Conservation (phyloP, 1,140 invertebrate species). For the Andricus grossulariae region DNA sequence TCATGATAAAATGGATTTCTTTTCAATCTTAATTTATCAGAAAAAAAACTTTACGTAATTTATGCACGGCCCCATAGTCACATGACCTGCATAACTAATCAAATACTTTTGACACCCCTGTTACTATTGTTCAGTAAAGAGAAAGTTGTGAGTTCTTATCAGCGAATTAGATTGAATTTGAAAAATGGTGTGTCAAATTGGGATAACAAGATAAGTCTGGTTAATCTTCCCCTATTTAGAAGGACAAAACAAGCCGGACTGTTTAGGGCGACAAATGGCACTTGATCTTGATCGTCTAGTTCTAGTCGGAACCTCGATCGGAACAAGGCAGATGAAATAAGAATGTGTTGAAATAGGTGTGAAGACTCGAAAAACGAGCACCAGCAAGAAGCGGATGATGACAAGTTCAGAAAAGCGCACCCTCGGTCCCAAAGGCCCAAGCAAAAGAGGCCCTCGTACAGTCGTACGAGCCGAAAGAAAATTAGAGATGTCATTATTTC, state of each 20-base stretch:
- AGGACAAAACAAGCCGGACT: neutral
- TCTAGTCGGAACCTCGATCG: neutral
- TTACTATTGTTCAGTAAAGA: too few species aligned
- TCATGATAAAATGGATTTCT: too few species aligned
- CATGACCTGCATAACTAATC: too few species aligned
- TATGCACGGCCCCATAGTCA: too few species aligned
- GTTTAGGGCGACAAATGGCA: slow-evolving; percentile 5
- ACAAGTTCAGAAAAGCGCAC: slow-evolving; percentile 9
- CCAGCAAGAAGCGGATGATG: slow-evolving; percentile 22
- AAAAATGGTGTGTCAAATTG: neutral
- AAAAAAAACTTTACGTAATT: too few species aligned
- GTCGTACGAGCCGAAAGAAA: neutral
- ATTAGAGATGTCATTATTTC: neutral
- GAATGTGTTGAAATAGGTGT: slow-evolving; percentile 27
- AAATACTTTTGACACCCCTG: too few species aligned
- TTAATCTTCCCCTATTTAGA: neutral
- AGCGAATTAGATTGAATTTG: neutral
- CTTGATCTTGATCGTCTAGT: neutral
- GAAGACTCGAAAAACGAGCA: slow-evolving; percentile 4
- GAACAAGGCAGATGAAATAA: neutral
- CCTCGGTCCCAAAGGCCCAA: neutral
- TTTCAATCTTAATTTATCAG: too few species aligned
- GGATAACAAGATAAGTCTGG: neutral
- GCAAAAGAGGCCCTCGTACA: too few species aligned
- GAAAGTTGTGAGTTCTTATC: too few species aligned